Percentiles rank a stretch among this genome's conserved stretches.
These are phyloP conservation scores for Drosophila prolongata DNA, from an alignment of 2,888 invertebrate species.

Conservation along the genomic window DNA sequence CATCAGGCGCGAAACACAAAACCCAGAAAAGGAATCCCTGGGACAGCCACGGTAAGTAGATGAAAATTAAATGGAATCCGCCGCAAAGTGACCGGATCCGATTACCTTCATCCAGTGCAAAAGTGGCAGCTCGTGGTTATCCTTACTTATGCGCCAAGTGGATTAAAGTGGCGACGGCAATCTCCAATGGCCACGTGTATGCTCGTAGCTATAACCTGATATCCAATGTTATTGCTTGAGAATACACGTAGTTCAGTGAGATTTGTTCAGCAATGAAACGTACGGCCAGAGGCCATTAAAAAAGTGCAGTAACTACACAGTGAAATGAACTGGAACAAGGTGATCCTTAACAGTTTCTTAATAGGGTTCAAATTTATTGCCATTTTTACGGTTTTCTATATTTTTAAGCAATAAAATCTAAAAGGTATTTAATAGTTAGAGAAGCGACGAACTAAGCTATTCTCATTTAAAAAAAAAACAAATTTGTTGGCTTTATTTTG, in stretches of 20 bases:
- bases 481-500: no score
- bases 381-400: no score
- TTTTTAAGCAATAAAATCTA: no score
- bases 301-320: neutral
- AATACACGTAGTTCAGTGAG: conserved; percentile 99
- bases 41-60: conserved; percentile 55
- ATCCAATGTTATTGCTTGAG: conserved; percentile 99
- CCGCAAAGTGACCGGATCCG: conserved; percentile 54
- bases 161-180: conserved; percentile 53
- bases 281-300: conserved; percentile 5
- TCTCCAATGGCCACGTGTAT: conserved; percentile 98
- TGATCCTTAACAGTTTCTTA: neutral
- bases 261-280: conserved; percentile 82
- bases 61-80: conserved; percentile 62
- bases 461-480: no score
- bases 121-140: conserved; percentile 14
- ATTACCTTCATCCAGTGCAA: conserved; percentile 13
- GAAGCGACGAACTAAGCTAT: no score
- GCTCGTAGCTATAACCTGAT: conserved; percentile 99
- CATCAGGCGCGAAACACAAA: conserved; percentile 65
- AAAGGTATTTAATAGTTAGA: no score
- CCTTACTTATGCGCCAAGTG: conserved; percentile 2
- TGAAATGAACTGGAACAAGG: neutral
- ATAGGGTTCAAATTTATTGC: no score
- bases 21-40: conserved; percentile 42